These are phyloP conservation scores for Notothenia coriiceps DNA, from an alignment of 2,113 vertebrate genomes.

Conservation along the genomic window DNA sequence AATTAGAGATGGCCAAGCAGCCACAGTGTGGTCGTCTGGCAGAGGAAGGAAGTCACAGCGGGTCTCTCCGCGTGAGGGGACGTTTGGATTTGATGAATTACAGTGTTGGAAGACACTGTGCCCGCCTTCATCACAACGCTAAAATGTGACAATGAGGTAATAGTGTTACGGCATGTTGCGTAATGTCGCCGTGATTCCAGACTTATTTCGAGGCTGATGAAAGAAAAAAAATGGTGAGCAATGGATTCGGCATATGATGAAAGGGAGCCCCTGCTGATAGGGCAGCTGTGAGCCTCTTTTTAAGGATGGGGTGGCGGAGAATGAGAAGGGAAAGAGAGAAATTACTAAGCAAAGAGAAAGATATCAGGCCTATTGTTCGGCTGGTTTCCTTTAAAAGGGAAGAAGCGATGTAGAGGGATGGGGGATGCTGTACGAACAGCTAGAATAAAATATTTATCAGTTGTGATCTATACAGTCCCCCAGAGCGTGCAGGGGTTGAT, in stretches of 20 bases:
- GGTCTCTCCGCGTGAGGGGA: conserved; percentile 43
- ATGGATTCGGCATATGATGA: conserved; percentile 65
- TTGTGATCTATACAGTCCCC: conserved; percentile 42
- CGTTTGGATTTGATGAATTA: conserved; percentile 46
- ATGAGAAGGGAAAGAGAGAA: conserved; percentile 40
- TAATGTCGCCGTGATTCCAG: conserved; percentile 71
- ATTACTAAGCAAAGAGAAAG: conserved; percentile 51
- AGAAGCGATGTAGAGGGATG: conserved; percentile 73
- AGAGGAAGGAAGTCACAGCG: conserved; percentile 62
- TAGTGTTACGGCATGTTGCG: conserved; percentile 75
- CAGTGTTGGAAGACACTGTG: conserved; percentile 37
- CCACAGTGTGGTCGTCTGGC: conserved; percentile 62
- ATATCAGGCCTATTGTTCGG: conserved; percentile 87
- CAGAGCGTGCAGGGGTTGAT: conserved; percentile 69
- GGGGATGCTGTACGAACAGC: conserved; percentile 4
- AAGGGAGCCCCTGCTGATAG: conserved; percentile 81
- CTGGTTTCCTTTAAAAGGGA: conserved; percentile 86
- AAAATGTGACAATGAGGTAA: conserved; percentile 77
- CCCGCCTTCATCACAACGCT: conserved; percentile 29
- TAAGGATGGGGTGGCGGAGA: conserved; percentile 59
- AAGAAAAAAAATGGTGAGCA: conserved; percentile 66
- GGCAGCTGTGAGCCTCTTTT: conserved; percentile 85
- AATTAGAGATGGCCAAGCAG: conserved; percentile 83
- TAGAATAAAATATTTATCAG: conserved; percentile 61
- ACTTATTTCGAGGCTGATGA: conserved; percentile 69